Percentiles rank a stretch among this genome's conserved stretches.
Conservation (phyloP, 2,113 vertebrate genomes). For the Burhinus bistriatus region DNA sequence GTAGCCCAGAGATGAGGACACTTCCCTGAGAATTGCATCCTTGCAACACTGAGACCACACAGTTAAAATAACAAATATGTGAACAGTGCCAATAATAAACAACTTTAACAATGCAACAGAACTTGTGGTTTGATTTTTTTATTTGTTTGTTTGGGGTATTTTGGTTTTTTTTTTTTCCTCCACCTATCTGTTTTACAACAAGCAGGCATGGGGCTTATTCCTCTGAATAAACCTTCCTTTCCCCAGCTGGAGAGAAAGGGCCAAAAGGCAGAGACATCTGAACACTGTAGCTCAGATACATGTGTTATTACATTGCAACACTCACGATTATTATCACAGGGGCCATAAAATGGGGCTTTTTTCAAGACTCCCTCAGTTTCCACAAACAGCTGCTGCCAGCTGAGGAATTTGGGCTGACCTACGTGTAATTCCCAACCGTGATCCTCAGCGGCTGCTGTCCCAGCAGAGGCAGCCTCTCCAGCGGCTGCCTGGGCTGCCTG, state of each 20-base stretch:
- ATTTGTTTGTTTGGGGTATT: not conserved
- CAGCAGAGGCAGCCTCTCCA: not conserved
- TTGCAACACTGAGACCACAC: not conserved
- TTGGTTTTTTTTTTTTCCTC: not conserved
- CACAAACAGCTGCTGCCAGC: slow-evolving; percentile 33
- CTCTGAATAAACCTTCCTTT: not conserved
- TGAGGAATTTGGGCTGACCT: slow-evolving; percentile 35
- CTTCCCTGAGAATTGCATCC: not conserved
- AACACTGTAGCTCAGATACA: not conserved
- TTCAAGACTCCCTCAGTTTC: slow-evolving; percentile 20
- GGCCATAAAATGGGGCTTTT: slow-evolving; percentile 37
- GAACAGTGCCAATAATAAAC: not conserved
- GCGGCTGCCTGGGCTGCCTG: not conserved
- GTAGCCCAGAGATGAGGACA: not conserved
- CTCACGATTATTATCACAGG: slow-evolving; percentile 20
- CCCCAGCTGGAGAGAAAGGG: not conserved
- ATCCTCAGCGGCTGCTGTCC: not conserved
- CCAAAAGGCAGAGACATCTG: not conserved
- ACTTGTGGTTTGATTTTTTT: not conserved
- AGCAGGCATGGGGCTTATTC: not conserved
- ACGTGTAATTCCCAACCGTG: not conserved
- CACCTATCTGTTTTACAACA: not conserved
- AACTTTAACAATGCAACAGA: not conserved
- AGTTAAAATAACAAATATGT: not conserved
- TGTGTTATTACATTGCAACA: slow-evolving; percentile 21